Percentiles rank a stretch among this genome's conserved stretches.
phyloP scores from a whole-genome alignment of 2,113 vertebrate species.

The Dipodomys spectabilis region DNA sequence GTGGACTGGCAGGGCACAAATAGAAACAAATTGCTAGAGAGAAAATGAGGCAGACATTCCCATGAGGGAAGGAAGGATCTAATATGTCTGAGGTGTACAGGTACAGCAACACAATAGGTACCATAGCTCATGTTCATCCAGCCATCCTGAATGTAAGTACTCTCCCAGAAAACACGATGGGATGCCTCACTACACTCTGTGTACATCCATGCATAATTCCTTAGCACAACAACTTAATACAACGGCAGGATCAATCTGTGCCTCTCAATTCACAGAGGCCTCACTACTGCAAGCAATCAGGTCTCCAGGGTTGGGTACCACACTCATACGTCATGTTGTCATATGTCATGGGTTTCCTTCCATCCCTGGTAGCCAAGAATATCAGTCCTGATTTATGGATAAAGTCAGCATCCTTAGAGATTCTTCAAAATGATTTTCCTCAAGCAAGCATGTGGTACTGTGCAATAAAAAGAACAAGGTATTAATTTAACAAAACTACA shows the following conservation, averaged over 20 bases:
- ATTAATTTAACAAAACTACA: background rate
- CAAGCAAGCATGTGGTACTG: background rate
- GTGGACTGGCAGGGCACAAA: background rate
- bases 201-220: background rate
- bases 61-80: background rate
- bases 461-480: background rate
- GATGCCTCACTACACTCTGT: background rate
- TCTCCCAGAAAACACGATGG: background rate
- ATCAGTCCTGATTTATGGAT: background rate
- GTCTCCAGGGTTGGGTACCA: background rate
- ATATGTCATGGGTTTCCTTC: background rate
- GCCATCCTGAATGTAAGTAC: background rate
- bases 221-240: background rate
- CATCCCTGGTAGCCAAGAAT: background rate
- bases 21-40: background rate
- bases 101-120: background rate
- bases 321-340: background rate
- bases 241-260: background rate
- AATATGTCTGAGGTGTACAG: background rate
- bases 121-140: background rate
- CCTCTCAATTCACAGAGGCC: background rate
- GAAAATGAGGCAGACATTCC: background rate
- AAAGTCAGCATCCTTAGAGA: background rate
- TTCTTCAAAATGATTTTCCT: background rate
- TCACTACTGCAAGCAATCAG: too few relatives aligned